Evolutionary conservation across 2,888 invertebrate genomes (phyloP).

Genomic region (Lordiphosa fenestrarum): DNA sequence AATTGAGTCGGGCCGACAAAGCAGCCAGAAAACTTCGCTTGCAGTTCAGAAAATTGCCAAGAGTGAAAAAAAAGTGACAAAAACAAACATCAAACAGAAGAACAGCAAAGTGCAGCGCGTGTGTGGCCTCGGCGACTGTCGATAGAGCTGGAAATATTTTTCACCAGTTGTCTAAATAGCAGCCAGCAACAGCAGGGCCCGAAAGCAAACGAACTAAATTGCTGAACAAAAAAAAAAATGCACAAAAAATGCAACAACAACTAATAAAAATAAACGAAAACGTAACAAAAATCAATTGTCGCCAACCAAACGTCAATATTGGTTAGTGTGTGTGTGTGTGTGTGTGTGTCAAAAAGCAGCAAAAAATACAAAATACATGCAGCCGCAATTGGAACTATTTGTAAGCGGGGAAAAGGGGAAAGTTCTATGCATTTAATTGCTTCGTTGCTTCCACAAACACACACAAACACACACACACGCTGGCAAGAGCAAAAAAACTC

Average conservation of each 20-base stretch:
- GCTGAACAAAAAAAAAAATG: conserved; percentile 55
- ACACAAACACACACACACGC: no score
- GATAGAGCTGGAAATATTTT: conserved; percentile 41
- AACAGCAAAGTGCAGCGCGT: conserved; percentile 63
- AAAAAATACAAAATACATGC: conserved; percentile 38
- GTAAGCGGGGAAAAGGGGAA: conserved; percentile 27
- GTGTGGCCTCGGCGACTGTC: conserved; percentile 53
- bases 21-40: conserved; percentile 55
- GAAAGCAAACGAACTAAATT: conserved; percentile 76
- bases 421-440: conserved; percentile 64
- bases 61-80: conserved; percentile 28
- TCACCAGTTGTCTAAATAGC: conserved; percentile 74
- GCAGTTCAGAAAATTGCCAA: conserved; percentile 34
- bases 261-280: conserved; percentile 73
- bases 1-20: conserved; percentile 72
- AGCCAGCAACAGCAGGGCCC: conserved; percentile 42
- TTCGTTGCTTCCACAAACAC: conserved; percentile 6
- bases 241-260: conserved; percentile 49
- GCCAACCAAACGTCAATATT: conserved; percentile 73
- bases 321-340: conserved; percentile 17
- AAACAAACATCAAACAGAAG: conserved; percentile 17
- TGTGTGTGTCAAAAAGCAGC: conserved; percentile 45
- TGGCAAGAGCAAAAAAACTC: no score
- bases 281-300: conserved; percentile 75
- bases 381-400: conserved; percentile 71